Evolutionary conservation across 1,140 invertebrate genomes (phyloP), one percentile per base, ranked within the genome.

Genomic region (Pogonomyrmex californicus): DNA sequence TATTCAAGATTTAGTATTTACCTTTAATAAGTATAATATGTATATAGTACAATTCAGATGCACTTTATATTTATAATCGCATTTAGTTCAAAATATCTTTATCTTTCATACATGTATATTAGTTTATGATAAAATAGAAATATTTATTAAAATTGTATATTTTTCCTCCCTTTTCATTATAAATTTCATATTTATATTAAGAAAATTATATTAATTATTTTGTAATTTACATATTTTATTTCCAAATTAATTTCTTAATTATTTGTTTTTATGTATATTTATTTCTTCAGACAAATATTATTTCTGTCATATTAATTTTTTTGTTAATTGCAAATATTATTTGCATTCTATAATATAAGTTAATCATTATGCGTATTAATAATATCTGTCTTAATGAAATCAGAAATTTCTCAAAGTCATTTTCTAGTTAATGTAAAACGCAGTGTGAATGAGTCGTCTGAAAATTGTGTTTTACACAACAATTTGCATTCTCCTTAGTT

Each of bases 381-480:
- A 44, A 56, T 73, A 73, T 73, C 36, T 12, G 41, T 79, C 44
- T 56, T 81, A 66, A 73, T 36, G 7, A 17, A 9, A 30, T 36
- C 9, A 60, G 23, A 49, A 75, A 44, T 75, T 73, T 47, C 23
- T 14, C 68, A 23, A 73, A 60, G 33, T 44, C 12, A 60, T 41
- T 73, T 9, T 73, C 41, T 30, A 30, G 33, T 23, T 36, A 47
- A 86, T 86, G 49, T 66, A 56, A 68, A 81, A 58, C 58, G 65
- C 62, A 83, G 68, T 56, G 49, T 30, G 60, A 70, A 83, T 5
- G 68, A 71, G 33, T 23, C 17, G 10, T 54, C 65, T 62, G 79
- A 83, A 83, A 86, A 83, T 86, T 86, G 68, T 82, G 47, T 83
- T 82, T 83, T 71, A 63, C 78, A 62, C 41, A 81, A 86, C 65